Base-by-base conservation (phyloP, 2,888 invertebrate genomes). In the Phragmatobia fuliginosa region DNA sequence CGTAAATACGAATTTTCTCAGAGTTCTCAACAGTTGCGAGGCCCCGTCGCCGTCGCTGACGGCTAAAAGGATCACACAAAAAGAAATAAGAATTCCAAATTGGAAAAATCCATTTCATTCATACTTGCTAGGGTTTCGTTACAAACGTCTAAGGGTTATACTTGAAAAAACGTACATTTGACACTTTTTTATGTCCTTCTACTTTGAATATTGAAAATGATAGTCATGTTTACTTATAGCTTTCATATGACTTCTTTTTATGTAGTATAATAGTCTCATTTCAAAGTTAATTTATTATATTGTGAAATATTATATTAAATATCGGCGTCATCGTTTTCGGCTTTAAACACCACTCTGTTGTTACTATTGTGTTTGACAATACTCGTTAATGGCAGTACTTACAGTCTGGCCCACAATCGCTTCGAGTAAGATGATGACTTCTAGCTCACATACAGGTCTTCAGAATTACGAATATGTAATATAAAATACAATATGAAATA, bases 1-100 rank as follows among this genome's bases (percentile, higher is more conserved):
- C 31, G 41, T 21, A 67, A 56, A 60, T 49, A 11, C 28, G 36
- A 56, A 31, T 72, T 66, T 66, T 38, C 56, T 68, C 25, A 36
- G 16, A 16, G 14, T n/a, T n/a, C n/a, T n/a, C n/a, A 56, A 58
- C n/a, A 68, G 32, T 71, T 72, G 41, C 25, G 31, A 10, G 64
- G 45, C 38, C 25, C 38, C 38, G 66, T 72, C 59, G 49, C 38
- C 38, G 66, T 72, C 59, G 49, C 59, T 65, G 21, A 14, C 11
- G 64, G 71, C 60, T 16, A 32, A 64, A 68, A 62, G 68, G 68
- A 58, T 71, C 71, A 68, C 66, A 68, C 36, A 33, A 36, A 56
- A 56, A n/a, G 18, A 61, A 60, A 69, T 69, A 61, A 65, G 31
- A 38, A 60, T 61, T 61, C 25, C 63, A 63, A 63, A 49, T 63